These are phyloP conservation scores for Formica aserva DNA, from an alignment of 2,888 invertebrate genomes.

Conservation along the genomic window DNA sequence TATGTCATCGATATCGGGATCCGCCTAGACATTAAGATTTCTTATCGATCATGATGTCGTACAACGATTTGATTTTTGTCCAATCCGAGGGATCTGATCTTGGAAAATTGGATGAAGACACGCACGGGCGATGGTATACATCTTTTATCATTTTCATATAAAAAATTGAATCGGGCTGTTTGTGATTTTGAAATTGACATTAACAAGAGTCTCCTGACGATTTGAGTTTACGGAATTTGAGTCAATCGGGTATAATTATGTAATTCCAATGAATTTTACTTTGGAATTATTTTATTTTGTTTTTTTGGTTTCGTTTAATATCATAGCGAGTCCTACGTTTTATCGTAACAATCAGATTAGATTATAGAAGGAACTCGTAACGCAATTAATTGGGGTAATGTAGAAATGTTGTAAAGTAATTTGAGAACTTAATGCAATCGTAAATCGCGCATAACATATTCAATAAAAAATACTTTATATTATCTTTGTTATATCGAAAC, in stretches of 20 bases:
- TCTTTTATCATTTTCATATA: neutral
- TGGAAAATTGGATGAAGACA: neutral
- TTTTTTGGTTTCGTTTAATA: neutral
- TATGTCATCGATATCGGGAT: constrained; percentile 51
- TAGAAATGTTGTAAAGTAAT: neutral
- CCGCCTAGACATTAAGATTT: constrained; percentile 27
- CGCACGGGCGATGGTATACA: neutral
- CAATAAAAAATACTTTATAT: neutral
- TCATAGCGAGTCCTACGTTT: neutral
- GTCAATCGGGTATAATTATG: neutral
- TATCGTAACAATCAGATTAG: neutral
- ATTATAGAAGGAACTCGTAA: neutral
- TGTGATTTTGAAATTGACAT: neutral
- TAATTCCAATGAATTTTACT: neutral
- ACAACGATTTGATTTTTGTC: constrained; percentile 8
- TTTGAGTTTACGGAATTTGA: neutral
- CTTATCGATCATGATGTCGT: constrained; percentile 59
- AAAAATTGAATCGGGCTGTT: neutral
- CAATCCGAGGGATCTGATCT: neutral
- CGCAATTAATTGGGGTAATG: neutral
- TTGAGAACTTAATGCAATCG: neutral
- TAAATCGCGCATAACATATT: neutral
- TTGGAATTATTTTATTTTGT: neutral
- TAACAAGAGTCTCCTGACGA: neutral
- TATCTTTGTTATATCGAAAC: neutral